Evolutionary conservation across 2,113 vertebrate species (phyloP).

Genomic region (Trachemys scripta): DNA sequence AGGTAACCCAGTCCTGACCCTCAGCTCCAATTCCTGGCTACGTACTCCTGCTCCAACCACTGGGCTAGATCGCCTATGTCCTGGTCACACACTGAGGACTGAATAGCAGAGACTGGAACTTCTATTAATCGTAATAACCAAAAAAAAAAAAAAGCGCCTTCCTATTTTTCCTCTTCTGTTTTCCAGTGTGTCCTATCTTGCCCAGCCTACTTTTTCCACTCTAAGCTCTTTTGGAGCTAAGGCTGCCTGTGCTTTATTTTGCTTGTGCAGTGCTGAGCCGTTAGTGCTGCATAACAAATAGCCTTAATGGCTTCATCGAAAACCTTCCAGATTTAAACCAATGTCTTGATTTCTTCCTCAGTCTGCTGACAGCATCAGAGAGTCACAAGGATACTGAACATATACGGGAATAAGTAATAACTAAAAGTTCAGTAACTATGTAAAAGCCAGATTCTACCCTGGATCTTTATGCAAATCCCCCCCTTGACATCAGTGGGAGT

Average conservation of each 20-base stretch:
- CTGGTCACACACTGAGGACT: neutral
- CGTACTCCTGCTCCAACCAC: neutral
- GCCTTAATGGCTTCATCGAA: neutral
- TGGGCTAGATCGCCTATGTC: neutral
- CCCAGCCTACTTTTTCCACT: neutral
- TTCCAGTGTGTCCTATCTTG: too few species aligned
- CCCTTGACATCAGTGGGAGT: neutral
- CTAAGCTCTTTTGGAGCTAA: neutral
- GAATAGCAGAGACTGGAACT: neutral
- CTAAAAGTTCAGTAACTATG: neutral
- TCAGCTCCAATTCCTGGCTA: neutral
- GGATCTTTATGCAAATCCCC: neutral
- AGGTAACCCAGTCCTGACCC: neutral
- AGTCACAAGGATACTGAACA: neutral
- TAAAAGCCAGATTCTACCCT: neutral
- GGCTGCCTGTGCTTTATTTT: neutral
- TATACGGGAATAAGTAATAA: neutral
- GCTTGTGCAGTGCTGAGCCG: neutral
- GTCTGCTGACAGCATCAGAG: neutral
- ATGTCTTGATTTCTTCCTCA: neutral
- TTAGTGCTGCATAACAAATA: neutral
- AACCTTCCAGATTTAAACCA: neutral
- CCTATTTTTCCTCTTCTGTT: neutral
- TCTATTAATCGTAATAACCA: neutral
- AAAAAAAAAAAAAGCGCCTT: neutral